Evolutionary conservation across 2,797 vertebrate genomes (phyloP).

Genomic region (Acrocephalus scirpaceus): DNA sequence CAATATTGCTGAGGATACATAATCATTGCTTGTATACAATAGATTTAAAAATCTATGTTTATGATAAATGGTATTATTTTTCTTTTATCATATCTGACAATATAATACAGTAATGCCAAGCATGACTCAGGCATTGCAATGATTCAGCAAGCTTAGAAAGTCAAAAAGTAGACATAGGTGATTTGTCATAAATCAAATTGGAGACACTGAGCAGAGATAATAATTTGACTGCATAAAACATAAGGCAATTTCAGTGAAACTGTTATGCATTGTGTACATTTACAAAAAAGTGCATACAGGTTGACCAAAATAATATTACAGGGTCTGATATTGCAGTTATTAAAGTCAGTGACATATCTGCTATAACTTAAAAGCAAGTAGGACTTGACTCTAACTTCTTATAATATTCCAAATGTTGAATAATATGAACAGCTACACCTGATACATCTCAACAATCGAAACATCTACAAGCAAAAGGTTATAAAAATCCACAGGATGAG

Average conservation of each 20-base stretch:
- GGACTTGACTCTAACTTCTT: background rate
- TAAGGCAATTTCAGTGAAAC: background rate
- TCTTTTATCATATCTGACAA: conserved; percentile 24
- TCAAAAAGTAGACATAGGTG: conserved; percentile 18
- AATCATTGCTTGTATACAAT: background rate
- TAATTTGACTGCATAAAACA: background rate
- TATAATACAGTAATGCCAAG: background rate
- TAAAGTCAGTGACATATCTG: background rate
- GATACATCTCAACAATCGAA: background rate
- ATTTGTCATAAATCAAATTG: conserved; percentile 35
- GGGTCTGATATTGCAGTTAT: background rate
- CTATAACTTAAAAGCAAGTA: background rate
- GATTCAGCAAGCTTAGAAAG: conserved; percentile 53
- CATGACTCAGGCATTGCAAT: conserved; percentile 20
- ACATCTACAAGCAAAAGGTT: background rate
- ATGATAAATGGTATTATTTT: conserved; percentile 4
- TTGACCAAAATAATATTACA: background rate
- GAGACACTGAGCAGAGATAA: background rate
- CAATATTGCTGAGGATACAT: background rate
- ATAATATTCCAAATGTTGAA: background rate
- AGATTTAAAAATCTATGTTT: background rate
- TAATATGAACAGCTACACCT: background rate
- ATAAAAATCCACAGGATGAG: background rate
- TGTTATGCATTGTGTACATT: background rate
- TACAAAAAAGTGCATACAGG: background rate